A percentile compares a stretch with the other conserved stretches of the same genome.
These are phyloP conservation scores for Branchellion lobata DNA, from an alignment of 2,888 invertebrate genomes.

Conservation along the genomic window DNA sequence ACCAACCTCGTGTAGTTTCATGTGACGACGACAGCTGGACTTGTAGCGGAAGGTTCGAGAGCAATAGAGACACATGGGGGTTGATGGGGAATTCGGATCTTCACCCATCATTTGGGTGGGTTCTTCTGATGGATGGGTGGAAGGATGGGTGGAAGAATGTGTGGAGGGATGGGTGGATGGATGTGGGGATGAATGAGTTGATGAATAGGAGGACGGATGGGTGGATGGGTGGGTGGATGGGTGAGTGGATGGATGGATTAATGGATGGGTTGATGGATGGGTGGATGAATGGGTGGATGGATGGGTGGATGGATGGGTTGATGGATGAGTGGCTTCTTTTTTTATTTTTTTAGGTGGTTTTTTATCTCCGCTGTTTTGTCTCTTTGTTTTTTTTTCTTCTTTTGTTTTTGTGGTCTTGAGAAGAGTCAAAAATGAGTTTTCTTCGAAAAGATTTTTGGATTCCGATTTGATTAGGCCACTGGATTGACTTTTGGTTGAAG, in stretches of 20 bases:
- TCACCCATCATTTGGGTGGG: not conserved
- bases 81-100: not conserved
- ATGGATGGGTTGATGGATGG: not conserved
- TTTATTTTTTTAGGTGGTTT: not conserved
- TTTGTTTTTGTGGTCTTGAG: too few relatives aligned
- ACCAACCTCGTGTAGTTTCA: conserved; percentile 49
- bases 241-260: too few relatives aligned
- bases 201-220: not conserved
- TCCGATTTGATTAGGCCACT: too few relatives aligned
- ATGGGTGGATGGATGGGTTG: not conserved
- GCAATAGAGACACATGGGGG: conserved; percentile 48
- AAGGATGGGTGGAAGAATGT: too few relatives aligned
- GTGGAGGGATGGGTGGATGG: too few relatives aligned
- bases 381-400: not conserved
- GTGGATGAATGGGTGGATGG: not conserved
- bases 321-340: not conserved
- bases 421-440: too few relatives aligned
- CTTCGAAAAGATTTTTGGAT: too few relatives aligned
- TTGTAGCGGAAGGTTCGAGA: conserved; percentile 50
- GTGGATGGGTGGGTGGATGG: too few relatives aligned
- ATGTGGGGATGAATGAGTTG: not conserved
- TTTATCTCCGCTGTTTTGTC: not conserved
- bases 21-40: conserved; percentile 52
- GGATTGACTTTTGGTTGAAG: too few relatives aligned
- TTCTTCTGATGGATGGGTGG: too few relatives aligned